phyloP scores from a whole-genome alignment of 1,140 invertebrate genomes.

The Drosophila yakuba region DNA sequence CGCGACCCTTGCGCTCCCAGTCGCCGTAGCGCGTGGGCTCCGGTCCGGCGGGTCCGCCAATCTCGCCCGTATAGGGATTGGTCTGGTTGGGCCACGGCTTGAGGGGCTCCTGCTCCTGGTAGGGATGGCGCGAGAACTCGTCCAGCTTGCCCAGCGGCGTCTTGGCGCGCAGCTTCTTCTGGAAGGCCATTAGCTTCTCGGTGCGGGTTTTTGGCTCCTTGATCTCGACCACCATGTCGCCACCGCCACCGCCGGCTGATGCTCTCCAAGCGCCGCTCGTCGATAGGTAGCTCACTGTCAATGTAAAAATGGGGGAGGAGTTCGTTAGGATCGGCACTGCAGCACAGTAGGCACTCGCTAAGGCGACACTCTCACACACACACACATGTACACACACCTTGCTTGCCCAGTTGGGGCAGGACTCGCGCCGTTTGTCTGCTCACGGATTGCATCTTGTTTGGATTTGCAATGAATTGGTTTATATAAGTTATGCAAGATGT shows the following conservation, averaged over 20 bases:
- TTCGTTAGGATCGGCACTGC: conserved; percentile 11
- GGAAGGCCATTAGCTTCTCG: conserved; percentile 86
- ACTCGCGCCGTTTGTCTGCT: conserved; percentile 61
- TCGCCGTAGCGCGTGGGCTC: conserved; percentile 99
- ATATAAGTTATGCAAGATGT: conserved; percentile 33
- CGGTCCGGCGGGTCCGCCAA: conserved; percentile 96
- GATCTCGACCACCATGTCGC: conserved; percentile 62
- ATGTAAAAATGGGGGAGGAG: conserved; percentile 11
- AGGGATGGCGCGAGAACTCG: conserved; percentile 89
- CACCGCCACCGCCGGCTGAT: conserved; percentile 16
- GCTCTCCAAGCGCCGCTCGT: conserved; percentile 52
- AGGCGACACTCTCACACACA: not conserved
- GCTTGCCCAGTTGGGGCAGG: conserved; percentile 63
- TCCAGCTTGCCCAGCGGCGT: conserved; percentile 88
- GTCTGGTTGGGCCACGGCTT: conserved; percentile 93
- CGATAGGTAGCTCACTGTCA: conserved; percentile 56
- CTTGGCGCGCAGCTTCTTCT: conserved; percentile 88
- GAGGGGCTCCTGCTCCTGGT: conserved; percentile 94
- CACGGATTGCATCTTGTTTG: conserved; percentile 69
- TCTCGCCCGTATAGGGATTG: conserved; percentile 93
- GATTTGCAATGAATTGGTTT: not conserved
- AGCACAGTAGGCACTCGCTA: conserved; percentile 5
- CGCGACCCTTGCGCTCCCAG: conserved; percentile 99
- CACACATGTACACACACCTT: conserved; percentile 65
- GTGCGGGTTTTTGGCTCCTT: conserved; percentile 59